These are phyloP conservation scores for Adoxophyes honmai DNA, from an alignment of 1,140 invertebrate genomes.

Conservation along the genomic window DNA sequence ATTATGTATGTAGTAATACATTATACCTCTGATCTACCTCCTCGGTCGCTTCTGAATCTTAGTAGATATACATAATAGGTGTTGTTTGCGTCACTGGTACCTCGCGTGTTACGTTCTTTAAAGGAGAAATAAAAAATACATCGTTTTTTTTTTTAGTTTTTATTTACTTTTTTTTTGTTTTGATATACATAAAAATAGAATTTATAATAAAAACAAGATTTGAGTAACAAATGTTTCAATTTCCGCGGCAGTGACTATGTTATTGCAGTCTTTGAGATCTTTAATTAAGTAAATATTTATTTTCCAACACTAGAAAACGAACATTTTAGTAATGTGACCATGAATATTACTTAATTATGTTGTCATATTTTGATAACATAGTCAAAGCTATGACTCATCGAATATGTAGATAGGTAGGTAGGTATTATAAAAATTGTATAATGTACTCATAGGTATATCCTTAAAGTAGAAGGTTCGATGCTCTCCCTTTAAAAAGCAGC, in stretches of 20 bases:
- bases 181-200: slow-evolving; percentile 67
- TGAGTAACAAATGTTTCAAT: slow-evolving; percentile 57
- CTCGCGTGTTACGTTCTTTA: too few relatives aligned
- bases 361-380: slow-evolving; percentile 51
- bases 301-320: slow-evolving; percentile 17
- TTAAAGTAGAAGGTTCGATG: slow-evolving; percentile 49
- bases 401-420: slow-evolving; percentile 37
- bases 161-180: slow-evolving; percentile 62
- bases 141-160: slow-evolving; percentile 45
- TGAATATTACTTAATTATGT: slow-evolving; percentile 18
- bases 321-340: background rate
- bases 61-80: too few relatives aligned
- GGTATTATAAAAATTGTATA: slow-evolving; percentile 34
- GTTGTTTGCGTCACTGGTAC: too few relatives aligned
- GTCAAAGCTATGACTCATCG: slow-evolving; percentile 50
- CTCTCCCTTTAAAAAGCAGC: slow-evolving; percentile 63
- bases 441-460: slow-evolving; percentile 37
- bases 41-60: too few relatives aligned
- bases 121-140: background rate
- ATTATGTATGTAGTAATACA: too few relatives aligned
- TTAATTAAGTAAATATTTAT: slow-evolving; percentile 34
- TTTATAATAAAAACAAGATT: slow-evolving; percentile 60
- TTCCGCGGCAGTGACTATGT: slow-evolving; percentile 70
- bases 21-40: too few relatives aligned
- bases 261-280: slow-evolving; percentile 71